Evolutionary conservation across 2,888 invertebrate genomes (phyloP).

Genomic region (Xestobium rufovillosum): DNA sequence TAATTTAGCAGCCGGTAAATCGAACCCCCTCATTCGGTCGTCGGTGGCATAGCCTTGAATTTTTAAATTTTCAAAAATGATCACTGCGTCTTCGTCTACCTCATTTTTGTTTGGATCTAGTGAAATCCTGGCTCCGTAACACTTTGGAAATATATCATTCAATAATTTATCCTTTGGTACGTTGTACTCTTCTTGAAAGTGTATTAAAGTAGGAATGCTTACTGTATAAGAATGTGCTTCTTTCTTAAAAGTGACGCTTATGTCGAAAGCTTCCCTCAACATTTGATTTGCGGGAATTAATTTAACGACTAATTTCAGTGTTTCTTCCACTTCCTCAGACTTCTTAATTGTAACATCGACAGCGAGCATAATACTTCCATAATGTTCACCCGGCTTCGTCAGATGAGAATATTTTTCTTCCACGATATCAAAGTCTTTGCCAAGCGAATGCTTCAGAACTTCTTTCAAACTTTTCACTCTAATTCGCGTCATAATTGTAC

Average conservation of each 20-base stretch:
- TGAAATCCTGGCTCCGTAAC: conserved; percentile 49
- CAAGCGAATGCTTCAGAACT: conserved; percentile 29
- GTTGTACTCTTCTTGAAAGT: conserved; percentile 45
- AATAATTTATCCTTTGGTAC: conserved; percentile 40
- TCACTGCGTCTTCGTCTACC: conserved; percentile 51
- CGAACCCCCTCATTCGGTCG: conserved; percentile 46
- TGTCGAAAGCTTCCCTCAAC: conserved; percentile 48
- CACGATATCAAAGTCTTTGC: conserved; percentile 35
- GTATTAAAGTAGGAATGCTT: conserved; percentile 44
- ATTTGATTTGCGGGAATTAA: conserved; percentile 49
- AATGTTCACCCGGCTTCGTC: conserved; percentile 56
- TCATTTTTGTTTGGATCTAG: conserved; percentile 35
- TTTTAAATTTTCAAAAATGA: conserved; percentile 53
- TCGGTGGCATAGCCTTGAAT: conserved; percentile 45
- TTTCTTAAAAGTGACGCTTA: conserved; percentile 50
- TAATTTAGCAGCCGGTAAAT: conserved; percentile 44
- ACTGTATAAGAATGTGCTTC: conserved; percentile 50
- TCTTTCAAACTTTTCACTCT: conserved; percentile 34
- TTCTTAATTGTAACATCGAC: conserved; percentile 36
- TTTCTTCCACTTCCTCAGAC: conserved; percentile 30
- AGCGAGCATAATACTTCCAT: conserved; percentile 52
- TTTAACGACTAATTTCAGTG: conserved; percentile 49
- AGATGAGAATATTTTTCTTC: conserved; percentile 40
- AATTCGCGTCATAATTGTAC: conserved; percentile 30
- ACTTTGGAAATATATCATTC: conserved; percentile 45